Base-by-base conservation (phyloP, 2,888 invertebrate species). In the Vanessa cardui region DNA sequence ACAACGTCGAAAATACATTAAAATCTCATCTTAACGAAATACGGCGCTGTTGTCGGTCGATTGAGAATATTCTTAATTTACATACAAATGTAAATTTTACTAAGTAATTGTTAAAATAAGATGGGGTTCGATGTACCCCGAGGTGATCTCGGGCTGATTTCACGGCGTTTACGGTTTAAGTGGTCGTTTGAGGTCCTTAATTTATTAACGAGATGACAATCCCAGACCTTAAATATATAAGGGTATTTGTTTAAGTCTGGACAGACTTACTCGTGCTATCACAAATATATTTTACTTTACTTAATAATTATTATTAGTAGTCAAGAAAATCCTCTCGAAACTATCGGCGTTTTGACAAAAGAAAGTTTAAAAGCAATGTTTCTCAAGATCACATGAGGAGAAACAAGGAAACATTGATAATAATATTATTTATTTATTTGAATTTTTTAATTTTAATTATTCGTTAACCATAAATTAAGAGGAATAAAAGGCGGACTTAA, bases 71-170 rank as follows among this genome's bases (percentile, higher is more conserved):
- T 77, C 70, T 61, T 45, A 72, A 78, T 78, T 77, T 76, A 68
- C 78, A 78, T 78, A 73, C 74, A 77, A 77, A 78, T 78, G 74
- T 75, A 64, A 72, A 76, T 74, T 74, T 74, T 72, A 66, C 66
- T 65, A 67, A 72, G 76, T 73, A 56, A 76, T 76, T 70, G 68
- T 73, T 72, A 47, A 73, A 75, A 71, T 64, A 67, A 73, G 72
- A 66, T 60, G 68, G 69, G 71, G 74, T 64, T 60, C 44, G 54
- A 62, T 66, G 66, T 72, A 65, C 68, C 70, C 66, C 31, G 46
- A 33, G 63, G 70, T 73, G 45, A 58, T 58, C 54, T 67, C 62
- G 64, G 66, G 60, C 68, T 49, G 68, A 71, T 72, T 71, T 61
- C 16, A 21, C 49, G 72, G 70, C 69, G 6, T 45, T 71, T 63